Percentiles rank a stretch among this genome's conserved stretches.
Evolutionary conservation across 1,140 invertebrate species (phyloP).

Genomic region (Papilio polytes): DNA sequence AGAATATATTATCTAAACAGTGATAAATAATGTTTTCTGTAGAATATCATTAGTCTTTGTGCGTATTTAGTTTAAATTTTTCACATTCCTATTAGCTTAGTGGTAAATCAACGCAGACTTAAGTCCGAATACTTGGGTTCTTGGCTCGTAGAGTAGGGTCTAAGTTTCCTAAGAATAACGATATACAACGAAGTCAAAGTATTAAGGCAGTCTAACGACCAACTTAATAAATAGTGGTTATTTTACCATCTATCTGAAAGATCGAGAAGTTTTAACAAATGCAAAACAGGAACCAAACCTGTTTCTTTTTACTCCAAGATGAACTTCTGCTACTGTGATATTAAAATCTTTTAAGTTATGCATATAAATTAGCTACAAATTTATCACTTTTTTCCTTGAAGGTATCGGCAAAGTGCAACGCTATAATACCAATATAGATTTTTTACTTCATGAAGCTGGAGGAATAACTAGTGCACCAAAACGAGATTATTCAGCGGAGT

Average conservation of each 20-base stretch:
- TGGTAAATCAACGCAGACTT: not conserved
- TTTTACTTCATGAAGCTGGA: constrained; percentile 72
- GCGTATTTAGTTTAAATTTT: not conserved
- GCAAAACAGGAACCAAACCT: not conserved
- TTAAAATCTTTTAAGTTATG: not conserved
- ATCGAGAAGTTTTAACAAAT: not conserved
- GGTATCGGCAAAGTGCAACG: constrained; percentile 54
- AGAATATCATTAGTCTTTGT: constrained; percentile 4
- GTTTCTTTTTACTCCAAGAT: not conserved
- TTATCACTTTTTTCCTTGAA: constrained; percentile 49
- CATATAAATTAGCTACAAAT: constrained; percentile 8
- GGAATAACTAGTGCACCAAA: constrained; percentile 48
- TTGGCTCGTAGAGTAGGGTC: no score
- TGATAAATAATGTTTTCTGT: not conserved
- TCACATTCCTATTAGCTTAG: not conserved
- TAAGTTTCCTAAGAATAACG: not conserved
- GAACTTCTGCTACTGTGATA: not conserved
- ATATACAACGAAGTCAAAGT: not conserved
- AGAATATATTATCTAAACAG: constrained; percentile 7
- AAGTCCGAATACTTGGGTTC: not conserved
- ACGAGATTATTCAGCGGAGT: constrained; percentile 57
- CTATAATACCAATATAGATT: constrained; percentile 67
- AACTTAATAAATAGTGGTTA: no score
- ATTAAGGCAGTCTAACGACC: no score
- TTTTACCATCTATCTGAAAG: no score